Conservation (phyloP, 2,113 vertebrate species). For the Lethenteron reissneri region DNA sequence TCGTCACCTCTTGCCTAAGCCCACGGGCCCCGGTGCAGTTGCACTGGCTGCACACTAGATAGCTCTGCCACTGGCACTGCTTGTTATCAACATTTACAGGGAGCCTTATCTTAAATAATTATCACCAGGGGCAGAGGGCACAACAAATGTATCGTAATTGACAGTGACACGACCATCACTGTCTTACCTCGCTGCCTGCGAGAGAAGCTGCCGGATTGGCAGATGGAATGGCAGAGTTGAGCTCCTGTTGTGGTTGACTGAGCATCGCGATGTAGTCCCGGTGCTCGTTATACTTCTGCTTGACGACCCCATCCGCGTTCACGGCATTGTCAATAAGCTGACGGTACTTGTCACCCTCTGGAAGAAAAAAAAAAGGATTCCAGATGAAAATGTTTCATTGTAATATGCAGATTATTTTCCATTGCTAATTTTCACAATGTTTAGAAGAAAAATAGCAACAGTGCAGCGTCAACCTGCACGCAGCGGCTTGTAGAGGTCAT, state of each 20-base stretch:
- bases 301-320: slow-evolving; percentile 69
- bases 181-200: slow-evolving; percentile 71
- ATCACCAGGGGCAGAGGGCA: too few species aligned
- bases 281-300: slow-evolving; percentile 56
- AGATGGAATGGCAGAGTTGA: slow-evolving; percentile 69
- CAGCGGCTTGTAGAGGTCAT: slow-evolving; percentile 72
- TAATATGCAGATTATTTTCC: not conserved
- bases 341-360: slow-evolving; percentile 59
- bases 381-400: not conserved
- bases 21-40: too few species aligned
- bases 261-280: slow-evolving; percentile 67
- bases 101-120: too few species aligned
- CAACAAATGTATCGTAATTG: too few species aligned
- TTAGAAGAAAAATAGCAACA: not conserved
- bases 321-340: slow-evolving; percentile 55
- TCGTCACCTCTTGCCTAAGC: too few species aligned
- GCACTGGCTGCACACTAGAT: too few species aligned
- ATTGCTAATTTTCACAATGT: not conserved
- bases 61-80: too few species aligned
- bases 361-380: not conserved
- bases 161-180: not conserved
- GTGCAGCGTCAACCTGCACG: slow-evolving; percentile 30
- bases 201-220: slow-evolving; percentile 83
- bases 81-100: too few species aligned
- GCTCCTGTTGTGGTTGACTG: slow-evolving; percentile 62